phyloP scores from a whole-genome alignment of 2,113 vertebrate genomes.

The Cololabis saira region DNA sequence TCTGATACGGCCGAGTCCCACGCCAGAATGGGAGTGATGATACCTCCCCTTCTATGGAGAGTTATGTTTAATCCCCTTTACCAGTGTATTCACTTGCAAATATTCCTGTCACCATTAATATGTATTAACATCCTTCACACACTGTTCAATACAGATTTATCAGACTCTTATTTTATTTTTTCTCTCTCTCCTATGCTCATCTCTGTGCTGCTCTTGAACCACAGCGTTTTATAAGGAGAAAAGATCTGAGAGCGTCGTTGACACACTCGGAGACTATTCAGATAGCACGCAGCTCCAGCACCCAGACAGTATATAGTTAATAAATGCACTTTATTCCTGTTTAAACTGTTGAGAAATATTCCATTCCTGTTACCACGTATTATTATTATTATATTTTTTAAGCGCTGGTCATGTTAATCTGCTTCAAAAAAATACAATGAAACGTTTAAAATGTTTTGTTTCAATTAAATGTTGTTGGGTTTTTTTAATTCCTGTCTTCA shows the following conservation, averaged over 20 bases:
- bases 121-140: conserved; percentile 87
- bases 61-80: conserved; percentile 92
- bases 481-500: background rate
- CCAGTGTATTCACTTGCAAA: conserved; percentile 92
- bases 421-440: too few species aligned
- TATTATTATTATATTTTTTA: too few species aligned
- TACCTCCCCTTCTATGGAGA: conserved; percentile 93
- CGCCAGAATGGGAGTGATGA: conserved; percentile 92
- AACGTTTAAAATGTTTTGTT: too few species aligned
- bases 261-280: conserved; percentile 44
- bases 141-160: conserved; percentile 82
- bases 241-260: conserved; percentile 47
- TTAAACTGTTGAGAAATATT: too few species aligned
- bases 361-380: too few species aligned
- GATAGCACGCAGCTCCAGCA: background rate
- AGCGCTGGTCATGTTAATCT: too few species aligned
- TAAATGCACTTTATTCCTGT: too few species aligned
- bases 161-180: conserved; percentile 72
- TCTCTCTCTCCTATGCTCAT: conserved; percentile 64
- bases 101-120: conserved; percentile 94
- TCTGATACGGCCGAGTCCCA: conserved; percentile 94
- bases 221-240: conserved; percentile 58
- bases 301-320: background rate
- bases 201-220: conserved; percentile 55
- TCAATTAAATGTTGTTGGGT: too few species aligned